phyloP scores from a whole-genome alignment of 2,797 vertebrate genomes.

The Bufotes viridis region DNA sequence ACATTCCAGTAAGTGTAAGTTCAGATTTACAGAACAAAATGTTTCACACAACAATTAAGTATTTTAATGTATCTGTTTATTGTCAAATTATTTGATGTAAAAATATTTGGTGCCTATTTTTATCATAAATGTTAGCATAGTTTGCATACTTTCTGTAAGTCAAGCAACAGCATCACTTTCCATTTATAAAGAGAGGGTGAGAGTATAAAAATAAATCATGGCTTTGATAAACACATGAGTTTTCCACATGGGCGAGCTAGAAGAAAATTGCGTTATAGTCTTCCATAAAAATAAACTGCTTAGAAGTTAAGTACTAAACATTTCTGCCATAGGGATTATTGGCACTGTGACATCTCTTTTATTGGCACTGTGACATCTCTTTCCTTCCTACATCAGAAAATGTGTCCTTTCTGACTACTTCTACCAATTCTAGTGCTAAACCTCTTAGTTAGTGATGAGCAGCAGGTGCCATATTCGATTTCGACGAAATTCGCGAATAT shows the following conservation, averaged over 20 bases:
- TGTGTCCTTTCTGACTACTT: too few species aligned
- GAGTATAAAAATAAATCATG: not conserved
- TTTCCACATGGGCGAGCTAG: not conserved
- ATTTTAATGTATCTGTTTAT: not conserved
- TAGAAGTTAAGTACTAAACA: not conserved
- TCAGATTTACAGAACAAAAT: not conserved
- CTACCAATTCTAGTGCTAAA: too few species aligned
- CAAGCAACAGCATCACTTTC: not conserved
- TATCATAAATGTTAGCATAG: not conserved
- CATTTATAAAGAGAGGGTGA: slow-evolving; percentile 1
- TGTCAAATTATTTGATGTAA: not conserved
- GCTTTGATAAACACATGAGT: not conserved
- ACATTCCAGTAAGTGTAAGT: not conserved
- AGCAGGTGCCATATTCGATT: too few species aligned
- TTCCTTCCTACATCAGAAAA: too few species aligned
- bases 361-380: too few species aligned
- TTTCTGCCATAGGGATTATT: too few species aligned
- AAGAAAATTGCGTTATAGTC: not conserved
- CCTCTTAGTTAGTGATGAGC: too few species aligned
- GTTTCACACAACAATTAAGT: not conserved
- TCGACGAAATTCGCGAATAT: too few species aligned
- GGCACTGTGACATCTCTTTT: too few species aligned
- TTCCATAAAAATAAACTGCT: not conserved
- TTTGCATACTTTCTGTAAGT: not conserved
- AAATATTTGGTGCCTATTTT: not conserved